A percentile compares a stretch with the other conserved stretches of the same genome.
phyloP scores from a whole-genome alignment of 2,113 vertebrate genomes.

The Pachyramphus minor region DNA sequence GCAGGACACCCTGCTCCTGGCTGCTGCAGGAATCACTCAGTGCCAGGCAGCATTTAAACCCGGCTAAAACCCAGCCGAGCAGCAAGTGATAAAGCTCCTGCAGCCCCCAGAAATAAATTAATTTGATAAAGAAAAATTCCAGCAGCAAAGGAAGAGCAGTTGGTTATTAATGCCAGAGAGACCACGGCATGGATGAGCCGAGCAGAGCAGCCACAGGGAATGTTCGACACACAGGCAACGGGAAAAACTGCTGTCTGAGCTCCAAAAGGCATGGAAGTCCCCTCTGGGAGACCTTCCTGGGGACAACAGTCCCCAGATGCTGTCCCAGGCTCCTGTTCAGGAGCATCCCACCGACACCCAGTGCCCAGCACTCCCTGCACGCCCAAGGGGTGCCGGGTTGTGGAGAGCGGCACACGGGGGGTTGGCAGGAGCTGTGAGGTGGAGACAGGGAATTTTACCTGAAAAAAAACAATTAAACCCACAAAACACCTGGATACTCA shows the following conservation, averaged over 20 bases:
- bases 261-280: neutral
- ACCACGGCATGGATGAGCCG: neutral
- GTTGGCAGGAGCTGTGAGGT: neutral
- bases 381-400: accelerated
- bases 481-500: neutral
- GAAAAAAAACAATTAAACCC: neutral
- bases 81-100: neutral
- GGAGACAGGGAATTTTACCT: neutral
- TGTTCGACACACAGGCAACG: accelerated
- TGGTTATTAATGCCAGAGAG: neutral
- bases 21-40: accelerated
- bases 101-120: neutral
- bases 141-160: neutral
- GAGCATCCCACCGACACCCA: neutral
- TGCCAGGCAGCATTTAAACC: neutral
- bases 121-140: neutral
- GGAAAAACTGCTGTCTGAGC: neutral
- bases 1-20: neutral
- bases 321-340: neutral
- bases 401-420: neutral
- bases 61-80: neutral
- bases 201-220: accelerated
- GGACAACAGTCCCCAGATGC: neutral
- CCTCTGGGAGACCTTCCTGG: neutral
- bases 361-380: accelerated